These are phyloP conservation scores for Lophius americanus DNA, from an alignment of 2,797 vertebrate genomes.

Conservation along the genomic window DNA sequence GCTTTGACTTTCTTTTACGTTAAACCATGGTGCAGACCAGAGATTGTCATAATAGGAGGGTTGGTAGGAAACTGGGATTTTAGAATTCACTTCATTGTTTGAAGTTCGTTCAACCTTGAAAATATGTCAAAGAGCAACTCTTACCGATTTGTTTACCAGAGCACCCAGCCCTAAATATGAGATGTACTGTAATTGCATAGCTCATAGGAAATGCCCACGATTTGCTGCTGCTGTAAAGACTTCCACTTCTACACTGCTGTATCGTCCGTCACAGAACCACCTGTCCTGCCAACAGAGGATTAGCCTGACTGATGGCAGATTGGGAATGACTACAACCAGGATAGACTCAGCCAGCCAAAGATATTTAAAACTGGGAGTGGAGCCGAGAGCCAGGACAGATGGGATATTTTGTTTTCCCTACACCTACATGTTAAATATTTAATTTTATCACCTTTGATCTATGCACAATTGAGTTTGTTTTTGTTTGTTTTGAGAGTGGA, in stretches of 20 bases:
- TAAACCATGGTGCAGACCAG: too few relatives aligned
- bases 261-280: slow-evolving; percentile 26
- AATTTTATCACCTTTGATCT: slow-evolving; percentile 1
- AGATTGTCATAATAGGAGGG: too few relatives aligned
- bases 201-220: background rate
- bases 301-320: slow-evolving; percentile 44
- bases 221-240: slow-evolving; percentile 24
- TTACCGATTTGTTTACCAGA: too few relatives aligned
- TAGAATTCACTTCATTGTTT: too few relatives aligned
- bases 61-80: too few relatives aligned
- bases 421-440: background rate
- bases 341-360: slow-evolving; percentile 44
- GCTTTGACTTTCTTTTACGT: too few relatives aligned
- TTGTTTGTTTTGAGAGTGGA: slow-evolving; percentile 25
- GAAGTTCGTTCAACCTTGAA: too few relatives aligned
- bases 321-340: slow-evolving; percentile 36
- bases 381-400: slow-evolving; percentile 3
- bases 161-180: too few relatives aligned
- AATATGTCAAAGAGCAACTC: too few relatives aligned
- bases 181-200: background rate
- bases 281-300: slow-evolving; percentile 61
- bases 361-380: slow-evolving; percentile 12
- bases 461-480: background rate
- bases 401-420: background rate
- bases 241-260: slow-evolving; percentile 10